Conservation (phyloP, 2,888 invertebrate genomes). For the Amorpha juglandis region DNA sequence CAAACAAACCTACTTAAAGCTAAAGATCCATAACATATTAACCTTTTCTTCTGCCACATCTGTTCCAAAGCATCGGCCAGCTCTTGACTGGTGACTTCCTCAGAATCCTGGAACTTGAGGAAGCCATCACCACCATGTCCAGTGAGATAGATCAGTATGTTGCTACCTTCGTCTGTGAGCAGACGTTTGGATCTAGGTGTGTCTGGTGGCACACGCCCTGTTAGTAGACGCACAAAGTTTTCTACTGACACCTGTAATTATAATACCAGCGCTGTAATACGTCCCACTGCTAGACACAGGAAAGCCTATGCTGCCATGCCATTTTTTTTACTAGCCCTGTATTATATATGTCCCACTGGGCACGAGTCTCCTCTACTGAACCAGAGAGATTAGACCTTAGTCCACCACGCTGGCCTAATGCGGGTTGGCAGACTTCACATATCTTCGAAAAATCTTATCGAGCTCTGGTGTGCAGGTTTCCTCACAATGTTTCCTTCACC, state of each 20-base stretch:
- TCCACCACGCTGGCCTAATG: too few species aligned
- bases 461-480: too few species aligned
- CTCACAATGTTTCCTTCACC: too few species aligned
- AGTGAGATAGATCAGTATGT: conserved; percentile 97
- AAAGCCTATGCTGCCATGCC: too few species aligned
- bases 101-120: conserved; percentile 99
- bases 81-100: conserved; percentile 99
- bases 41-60: conserved; percentile 99
- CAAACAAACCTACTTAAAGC: not conserved
- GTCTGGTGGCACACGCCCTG: conserved; percentile 95
- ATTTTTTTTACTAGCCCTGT: too few species aligned
- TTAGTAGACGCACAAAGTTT: conserved; percentile 97
- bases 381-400: too few species aligned
- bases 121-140: conserved; percentile 99
- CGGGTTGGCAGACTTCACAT: too few species aligned
- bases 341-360: too few species aligned
- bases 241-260: conserved; percentile 94
- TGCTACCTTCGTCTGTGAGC: conserved; percentile 97
- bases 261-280: not conserved
- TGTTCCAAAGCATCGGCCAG: conserved; percentile 99
- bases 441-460: too few species aligned
- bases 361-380: too few species aligned
- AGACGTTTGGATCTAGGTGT: conserved; percentile 98
- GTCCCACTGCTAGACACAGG: too few species aligned
- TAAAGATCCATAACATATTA: conserved; percentile 3